Base-by-base conservation (phyloP, 2,113 vertebrate species). In the Nothobranchius furzeri region DNA sequence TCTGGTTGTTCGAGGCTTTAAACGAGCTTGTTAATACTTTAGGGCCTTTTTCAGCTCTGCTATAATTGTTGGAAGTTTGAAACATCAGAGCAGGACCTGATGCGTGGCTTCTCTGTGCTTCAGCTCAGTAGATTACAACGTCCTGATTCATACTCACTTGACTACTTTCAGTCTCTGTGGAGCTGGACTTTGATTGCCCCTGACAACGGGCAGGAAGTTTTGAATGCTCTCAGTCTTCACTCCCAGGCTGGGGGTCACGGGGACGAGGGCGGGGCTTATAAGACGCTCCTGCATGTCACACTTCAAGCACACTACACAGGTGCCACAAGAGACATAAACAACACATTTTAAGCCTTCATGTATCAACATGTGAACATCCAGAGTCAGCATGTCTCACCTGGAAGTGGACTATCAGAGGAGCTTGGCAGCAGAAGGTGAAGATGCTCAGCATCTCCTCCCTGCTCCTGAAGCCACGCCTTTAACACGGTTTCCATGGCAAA, bases 281-380 rank as follows among this genome's bases (percentile, higher is more conserved):
- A 97, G 68, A 57, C 95, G 90, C 87, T 98, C 96, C 90, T 96
- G 95, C 80, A 96, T 75, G 71, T 99, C 96, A 2, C 96, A 99
- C 88, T 98, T 99, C 77, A 99, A 81, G 70, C 94, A 95, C 64
- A 94, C 97, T 98, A 81, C 20, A 42, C 42, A 62, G 15, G n/a
- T 6, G 35, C 54, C 13, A 53, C 12, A 59, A 15, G 6, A 15
- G 50, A 74, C 3, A 25, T 8, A 7, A n/a, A 5, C 10, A 6
- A 7, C 14, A 11, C 15, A 35, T 20, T 9, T 20, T 15, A n/a
- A 30, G 2, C 20, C 12, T 52, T 14, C 13, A 12, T 36, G 12
- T 6, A 0, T 40, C 13, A 12, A 9, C 9, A 25, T 14, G 10
- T 3, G 13, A 5, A 40, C 7, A 4, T 9, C 8, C 5, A 13